Evolutionary conservation across 2,797 vertebrate species (phyloP), one percentile per base, ranked within the genome.

Genomic region (Dryobates pubescens): DNA sequence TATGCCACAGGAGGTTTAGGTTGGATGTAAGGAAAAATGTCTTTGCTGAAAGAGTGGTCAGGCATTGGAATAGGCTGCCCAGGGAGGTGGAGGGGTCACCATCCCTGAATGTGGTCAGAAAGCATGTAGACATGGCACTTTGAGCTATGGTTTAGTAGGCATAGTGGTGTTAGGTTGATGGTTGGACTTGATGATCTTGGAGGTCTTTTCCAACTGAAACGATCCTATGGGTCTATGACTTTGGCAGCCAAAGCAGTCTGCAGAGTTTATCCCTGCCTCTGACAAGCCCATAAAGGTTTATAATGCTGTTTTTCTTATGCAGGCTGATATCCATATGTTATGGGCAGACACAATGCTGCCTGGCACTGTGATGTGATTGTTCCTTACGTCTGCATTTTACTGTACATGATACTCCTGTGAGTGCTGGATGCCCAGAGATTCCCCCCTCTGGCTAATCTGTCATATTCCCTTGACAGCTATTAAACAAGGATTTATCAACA

Each of bases 401-500:
- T 71, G 72, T 56, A 17, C 82, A 45, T 29, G 83, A 93, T 92
- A 63, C 0, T 43, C 59, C 88, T 72, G 69, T 29, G 84, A 95
- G 89, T 65, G 27, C 80, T 84, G 59, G 43, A 14, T 72, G 90
- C 91, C 93, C 77, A 38, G 74, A 89, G 67, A 88, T 92, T 20
- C 84, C 84, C 68, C 63, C 89, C 90, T 81, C 91, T 70, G 84
- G 95, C 93, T 82, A 78, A 89, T 87, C 75, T 97, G 92, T 91
- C 94, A 73, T 82, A 74, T 90, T 94, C 73, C 85, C 85, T 43
- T 92, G 89, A 69, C 87, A 91, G 68, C 85, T 87, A 30, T 93
- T 96, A 84, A 92, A 79, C 87, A 81, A 88, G 79, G 64, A 91
- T 95, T 94, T 95, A 94, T 94, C 94, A 96, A 75, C 92, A 92